A percentile compares a stretch with the other conserved stretches of the same genome.
Evolutionary conservation across 2,888 invertebrate genomes (phyloP).

Genomic region (Metalampra italica): DNA sequence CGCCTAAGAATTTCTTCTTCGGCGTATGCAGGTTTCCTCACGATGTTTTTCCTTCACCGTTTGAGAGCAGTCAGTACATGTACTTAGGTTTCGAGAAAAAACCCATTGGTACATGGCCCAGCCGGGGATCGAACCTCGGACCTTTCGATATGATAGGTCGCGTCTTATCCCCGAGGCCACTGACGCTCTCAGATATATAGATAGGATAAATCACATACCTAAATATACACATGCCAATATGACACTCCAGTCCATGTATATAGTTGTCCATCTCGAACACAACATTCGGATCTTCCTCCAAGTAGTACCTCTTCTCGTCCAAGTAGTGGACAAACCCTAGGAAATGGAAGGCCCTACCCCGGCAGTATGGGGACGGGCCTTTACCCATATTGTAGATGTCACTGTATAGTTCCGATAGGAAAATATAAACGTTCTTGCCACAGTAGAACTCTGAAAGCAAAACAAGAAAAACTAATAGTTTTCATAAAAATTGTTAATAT

Average conservation of each 20-base stretch:
- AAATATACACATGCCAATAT: conserved; percentile 58
- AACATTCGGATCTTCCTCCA: conserved; percentile 60
- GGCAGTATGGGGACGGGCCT: conserved; percentile 55
- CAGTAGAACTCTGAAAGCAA: conserved; percentile 57
- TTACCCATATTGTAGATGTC: conserved; percentile 66
- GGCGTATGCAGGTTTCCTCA: too few species aligned
- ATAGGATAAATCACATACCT: conserved; percentile 41
- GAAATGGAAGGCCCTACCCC: conserved; percentile 58
- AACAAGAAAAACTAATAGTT: neutral
- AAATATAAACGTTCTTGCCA: conserved; percentile 64
- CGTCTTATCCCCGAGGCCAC: too few species aligned
- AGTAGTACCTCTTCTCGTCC: conserved; percentile 56
- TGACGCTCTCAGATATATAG: too few species aligned
- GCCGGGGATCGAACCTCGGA: too few species aligned
- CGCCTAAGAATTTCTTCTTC: too few species aligned
- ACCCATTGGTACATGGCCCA: too few species aligned
- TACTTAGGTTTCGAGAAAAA: too few species aligned
- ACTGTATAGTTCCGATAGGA: conserved; percentile 62
- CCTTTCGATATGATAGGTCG: too few species aligned
- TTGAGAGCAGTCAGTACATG: too few species aligned
- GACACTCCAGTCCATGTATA: conserved; percentile 65
- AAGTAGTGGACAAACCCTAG: conserved; percentile 62
- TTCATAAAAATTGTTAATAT: too few species aligned
- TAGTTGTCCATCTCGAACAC: conserved; percentile 63
- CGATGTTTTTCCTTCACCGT: too few species aligned